A percentile compares a stretch with the other conserved stretches of the same genome.
These are phyloP conservation scores for Hesperia comma DNA, from an alignment of 2,888 invertebrate species.

Conservation along the genomic window DNA sequence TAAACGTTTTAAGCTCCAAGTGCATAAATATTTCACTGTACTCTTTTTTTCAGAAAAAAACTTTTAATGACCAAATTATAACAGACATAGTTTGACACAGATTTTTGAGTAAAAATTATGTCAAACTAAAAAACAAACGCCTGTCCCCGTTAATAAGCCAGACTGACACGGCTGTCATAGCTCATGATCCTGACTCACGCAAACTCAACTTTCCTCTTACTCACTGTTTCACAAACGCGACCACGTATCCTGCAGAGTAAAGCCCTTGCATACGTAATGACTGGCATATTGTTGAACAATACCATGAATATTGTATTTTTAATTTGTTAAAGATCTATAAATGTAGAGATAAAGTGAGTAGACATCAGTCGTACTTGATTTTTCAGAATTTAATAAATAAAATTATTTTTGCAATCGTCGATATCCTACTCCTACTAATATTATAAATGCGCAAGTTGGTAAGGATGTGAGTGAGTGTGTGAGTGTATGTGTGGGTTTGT, in stretches of 20 bases:
- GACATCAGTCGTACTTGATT: too few species aligned
- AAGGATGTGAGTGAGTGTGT: too few species aligned
- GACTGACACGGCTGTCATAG: slow-evolving; percentile 22
- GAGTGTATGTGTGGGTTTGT: too few species aligned
- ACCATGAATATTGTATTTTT: slow-evolving; percentile 20
- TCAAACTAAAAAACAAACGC: neutral
- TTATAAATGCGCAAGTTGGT: too few species aligned
- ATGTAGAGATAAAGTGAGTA: slow-evolving; percentile 9
- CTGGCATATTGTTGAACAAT: slow-evolving; percentile 11
- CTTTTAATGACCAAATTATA: too few species aligned
- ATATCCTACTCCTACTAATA: too few species aligned
- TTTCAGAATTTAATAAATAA: too few species aligned
- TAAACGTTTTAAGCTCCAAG: too few species aligned
- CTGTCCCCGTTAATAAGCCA: slow-evolving; percentile 7
- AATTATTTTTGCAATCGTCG: too few species aligned
- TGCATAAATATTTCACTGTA: too few species aligned
- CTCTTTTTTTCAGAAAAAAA: too few species aligned
- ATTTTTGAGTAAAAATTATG: neutral
- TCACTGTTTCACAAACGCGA: slow-evolving; percentile 57
- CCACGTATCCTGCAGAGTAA: slow-evolving; percentile 50
- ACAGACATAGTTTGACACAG: too few species aligned
- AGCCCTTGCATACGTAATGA: slow-evolving; percentile 40
- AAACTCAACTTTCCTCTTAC: slow-evolving; percentile 48
- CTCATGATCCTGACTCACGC: slow-evolving; percentile 20
- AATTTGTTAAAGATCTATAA: neutral